A percentile compares a stretch with the other conserved stretches of the same genome.
Conservation (phyloP, 2,888 invertebrate species). For the Leptopilina myrica region DNA sequence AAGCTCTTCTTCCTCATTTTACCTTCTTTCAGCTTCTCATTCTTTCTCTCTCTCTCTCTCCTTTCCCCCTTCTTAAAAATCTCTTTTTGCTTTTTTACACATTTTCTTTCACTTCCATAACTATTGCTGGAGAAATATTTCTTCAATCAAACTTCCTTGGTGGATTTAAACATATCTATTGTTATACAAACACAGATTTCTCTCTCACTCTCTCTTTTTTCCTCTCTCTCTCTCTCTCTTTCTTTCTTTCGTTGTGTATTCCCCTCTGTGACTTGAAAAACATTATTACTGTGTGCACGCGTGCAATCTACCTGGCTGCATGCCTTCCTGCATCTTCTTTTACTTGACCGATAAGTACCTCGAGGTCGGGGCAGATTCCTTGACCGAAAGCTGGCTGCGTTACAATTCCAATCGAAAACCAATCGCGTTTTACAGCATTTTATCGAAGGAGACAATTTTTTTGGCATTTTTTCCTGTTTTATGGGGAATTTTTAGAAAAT, state of each 20-base stretch:
- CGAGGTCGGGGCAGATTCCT: constrained; percentile 39
- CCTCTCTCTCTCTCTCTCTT: too few species aligned
- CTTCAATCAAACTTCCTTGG: too few species aligned
- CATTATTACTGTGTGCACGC: not conserved
- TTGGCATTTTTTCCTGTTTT: too few species aligned
- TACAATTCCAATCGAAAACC: constrained; percentile 21
- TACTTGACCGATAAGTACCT: constrained; percentile 33
- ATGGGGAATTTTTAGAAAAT: too few species aligned
- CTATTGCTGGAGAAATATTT: not conserved
- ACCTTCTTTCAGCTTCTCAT: constrained; percentile 53
- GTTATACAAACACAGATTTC: not conserved
- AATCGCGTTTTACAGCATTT: not conserved
- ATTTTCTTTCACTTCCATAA: not conserved
- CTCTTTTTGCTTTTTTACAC: constrained; percentile 25
- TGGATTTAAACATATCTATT: too few species aligned
- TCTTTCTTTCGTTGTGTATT: too few species aligned
- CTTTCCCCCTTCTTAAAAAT: constrained; percentile 31
- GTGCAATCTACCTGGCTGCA: constrained; percentile 2
- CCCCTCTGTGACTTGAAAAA: too few species aligned
- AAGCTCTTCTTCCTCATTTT: constrained; percentile 53
- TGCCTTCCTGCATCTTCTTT: constrained; percentile 26
- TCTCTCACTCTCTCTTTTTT: not conserved
- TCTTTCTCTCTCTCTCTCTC: constrained; percentile 46
- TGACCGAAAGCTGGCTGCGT: constrained; percentile 35
- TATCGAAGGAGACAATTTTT: not conserved